Conservation (phyloP, 2,113 vertebrate species). For the Sceloporus undulatus region DNA sequence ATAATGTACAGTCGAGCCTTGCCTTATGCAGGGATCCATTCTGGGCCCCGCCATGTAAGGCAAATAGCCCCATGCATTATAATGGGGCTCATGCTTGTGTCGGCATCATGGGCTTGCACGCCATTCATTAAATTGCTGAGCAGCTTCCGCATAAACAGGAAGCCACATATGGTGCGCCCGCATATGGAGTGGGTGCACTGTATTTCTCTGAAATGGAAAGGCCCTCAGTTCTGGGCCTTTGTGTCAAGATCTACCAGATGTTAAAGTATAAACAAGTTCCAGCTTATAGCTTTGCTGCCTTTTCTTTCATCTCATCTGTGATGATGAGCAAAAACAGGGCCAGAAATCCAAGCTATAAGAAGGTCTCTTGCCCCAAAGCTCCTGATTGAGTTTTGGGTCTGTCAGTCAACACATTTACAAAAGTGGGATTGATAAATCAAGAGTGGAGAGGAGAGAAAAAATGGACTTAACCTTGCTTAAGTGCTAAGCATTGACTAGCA, state of each 20-base stretch:
- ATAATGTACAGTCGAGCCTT: neutral
- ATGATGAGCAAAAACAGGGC: neutral
- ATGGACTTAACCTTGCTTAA: constrained; percentile 17
- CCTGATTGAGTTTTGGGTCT: neutral
- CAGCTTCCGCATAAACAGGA: too few species aligned
- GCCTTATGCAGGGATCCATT: too few species aligned
- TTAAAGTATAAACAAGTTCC: neutral
- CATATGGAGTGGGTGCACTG: too few species aligned
- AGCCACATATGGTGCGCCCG: too few species aligned
- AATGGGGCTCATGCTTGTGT: too few species aligned
- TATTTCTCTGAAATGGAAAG: neutral
- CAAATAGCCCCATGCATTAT: too few species aligned
- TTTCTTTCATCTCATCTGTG: neutral
- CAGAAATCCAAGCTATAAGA: neutral
- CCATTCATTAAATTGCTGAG: too few species aligned
- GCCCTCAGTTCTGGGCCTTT: neutral
- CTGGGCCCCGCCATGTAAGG: too few species aligned
- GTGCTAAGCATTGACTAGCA: constrained; percentile 1
- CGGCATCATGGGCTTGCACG: too few species aligned
- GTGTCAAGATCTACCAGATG: neutral
- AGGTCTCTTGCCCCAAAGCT: neutral
- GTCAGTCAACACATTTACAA: neutral
- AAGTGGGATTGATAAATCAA: constrained; percentile 2
- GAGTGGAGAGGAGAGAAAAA: neutral
- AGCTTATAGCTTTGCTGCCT: neutral